Percentiles rank a stretch among this genome's conserved stretches.
Conservation (phyloP, 2,113 vertebrate genomes). For the Dunckerocampus dactyliophorus region DNA sequence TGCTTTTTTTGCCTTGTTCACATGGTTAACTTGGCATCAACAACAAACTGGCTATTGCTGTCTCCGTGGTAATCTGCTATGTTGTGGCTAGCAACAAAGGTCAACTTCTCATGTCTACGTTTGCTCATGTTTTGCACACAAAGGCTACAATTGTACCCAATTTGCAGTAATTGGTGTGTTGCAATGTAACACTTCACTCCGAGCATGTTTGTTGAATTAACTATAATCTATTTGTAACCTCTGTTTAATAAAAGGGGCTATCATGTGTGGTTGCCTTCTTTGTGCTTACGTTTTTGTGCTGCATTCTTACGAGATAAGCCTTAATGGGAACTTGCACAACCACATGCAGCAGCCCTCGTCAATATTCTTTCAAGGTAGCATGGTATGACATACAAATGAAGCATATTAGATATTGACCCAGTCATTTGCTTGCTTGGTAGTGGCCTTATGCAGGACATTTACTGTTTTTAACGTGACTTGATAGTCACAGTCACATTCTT, state of each 20-base stretch:
- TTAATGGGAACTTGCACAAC: neutral
- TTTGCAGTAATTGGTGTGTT: too few species aligned
- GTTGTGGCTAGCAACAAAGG: conserved; percentile 36
- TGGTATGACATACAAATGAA: neutral
- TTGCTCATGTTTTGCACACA: neutral
- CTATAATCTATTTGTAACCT: too few species aligned
- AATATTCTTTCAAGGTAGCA: neutral
- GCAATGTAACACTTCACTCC: neutral
- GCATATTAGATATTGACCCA: too few species aligned
- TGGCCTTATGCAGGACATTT: too few species aligned
- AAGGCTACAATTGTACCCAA: neutral
- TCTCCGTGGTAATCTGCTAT: conserved; percentile 5
- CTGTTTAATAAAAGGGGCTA: neutral
- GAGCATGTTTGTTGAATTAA: neutral
- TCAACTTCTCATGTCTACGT: conserved; percentile 9
- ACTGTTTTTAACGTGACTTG: neutral
- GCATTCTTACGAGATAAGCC: neutral
- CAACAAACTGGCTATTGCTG: conserved; percentile 46
- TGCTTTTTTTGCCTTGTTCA: conserved; percentile 1
- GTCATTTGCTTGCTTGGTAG: neutral
- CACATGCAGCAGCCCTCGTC: too few species aligned
- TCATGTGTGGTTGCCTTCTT: neutral
- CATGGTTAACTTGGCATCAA: conserved; percentile 41
- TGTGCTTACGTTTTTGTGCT: neutral
- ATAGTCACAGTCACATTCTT: neutral